Evolutionary conservation across 2,888 invertebrate genomes (phyloP).

Genomic region (Neoitamus cyanurus): DNA sequence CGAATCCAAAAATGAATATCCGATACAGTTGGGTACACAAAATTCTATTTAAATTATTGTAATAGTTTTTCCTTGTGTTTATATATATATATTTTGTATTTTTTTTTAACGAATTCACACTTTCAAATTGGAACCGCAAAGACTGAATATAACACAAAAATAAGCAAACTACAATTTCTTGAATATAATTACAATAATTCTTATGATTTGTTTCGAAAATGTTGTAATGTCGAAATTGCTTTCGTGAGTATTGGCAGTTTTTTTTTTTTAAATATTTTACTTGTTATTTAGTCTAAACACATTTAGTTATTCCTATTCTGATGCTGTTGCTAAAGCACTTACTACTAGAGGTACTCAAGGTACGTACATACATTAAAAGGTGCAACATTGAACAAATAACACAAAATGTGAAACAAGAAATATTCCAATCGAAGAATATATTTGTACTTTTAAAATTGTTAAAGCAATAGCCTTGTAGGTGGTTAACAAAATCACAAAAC

Average conservation of each 20-base stretch:
- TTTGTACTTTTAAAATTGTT: neutral
- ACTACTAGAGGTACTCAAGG: neutral
- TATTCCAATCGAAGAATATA: neutral
- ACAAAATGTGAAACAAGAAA: neutral
- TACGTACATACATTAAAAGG: neutral
- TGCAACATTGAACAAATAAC: neutral
- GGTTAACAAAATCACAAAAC: neutral
- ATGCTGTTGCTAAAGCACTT: constrained; percentile 22
- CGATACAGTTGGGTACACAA: neutral
- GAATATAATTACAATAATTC: constrained; percentile 12
- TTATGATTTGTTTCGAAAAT: neutral
- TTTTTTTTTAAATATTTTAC: neutral
- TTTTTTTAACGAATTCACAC: constrained; percentile 12
- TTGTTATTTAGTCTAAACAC: constrained; percentile 23
- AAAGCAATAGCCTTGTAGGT: neutral
- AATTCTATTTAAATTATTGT: neutral
- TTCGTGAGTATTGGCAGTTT: constrained; percentile 36
- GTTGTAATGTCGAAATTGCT: constrained; percentile 40
- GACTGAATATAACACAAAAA: neutral
- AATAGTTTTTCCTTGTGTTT: neutral
- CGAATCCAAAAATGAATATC: neutral
- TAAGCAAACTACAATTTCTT: constrained; percentile 9
- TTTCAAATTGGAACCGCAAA: neutral
- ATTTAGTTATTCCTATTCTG: neutral
- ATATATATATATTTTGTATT: neutral